A percentile compares a stretch with the other conserved stretches of the same genome.
Conservation (phyloP, 1,140 invertebrate genomes). For the Aphaenogaster floridana region DNA sequence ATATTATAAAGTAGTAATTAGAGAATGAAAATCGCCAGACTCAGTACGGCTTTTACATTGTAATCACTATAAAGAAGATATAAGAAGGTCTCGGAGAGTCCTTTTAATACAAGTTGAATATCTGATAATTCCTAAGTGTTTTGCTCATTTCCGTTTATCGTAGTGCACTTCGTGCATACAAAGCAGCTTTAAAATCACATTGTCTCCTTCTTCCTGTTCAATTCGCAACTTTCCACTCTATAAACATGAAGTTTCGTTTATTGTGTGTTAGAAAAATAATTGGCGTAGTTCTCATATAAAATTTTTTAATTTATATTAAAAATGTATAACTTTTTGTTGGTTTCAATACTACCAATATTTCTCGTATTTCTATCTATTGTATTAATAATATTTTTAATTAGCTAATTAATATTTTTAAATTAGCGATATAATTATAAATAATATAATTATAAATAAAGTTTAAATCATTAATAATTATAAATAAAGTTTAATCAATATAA, state of each 20-base stretch:
- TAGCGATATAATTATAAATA: no score
- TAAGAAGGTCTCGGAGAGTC: constrained; percentile 11
- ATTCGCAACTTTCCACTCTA: constrained; percentile 40
- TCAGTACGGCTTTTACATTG: constrained; percentile 37
- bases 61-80: constrained; percentile 42
- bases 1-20: constrained; percentile 38
- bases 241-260: constrained; percentile 11
- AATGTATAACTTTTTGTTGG: not conserved
- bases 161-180: constrained; percentile 46
- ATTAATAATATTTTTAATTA: not conserved
- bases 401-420: no score
- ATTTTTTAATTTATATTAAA: not conserved
- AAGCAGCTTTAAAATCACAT: constrained; percentile 46
- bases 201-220: constrained; percentile 22
- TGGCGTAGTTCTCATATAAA: not conserved
- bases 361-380: not conserved
- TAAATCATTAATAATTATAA: not conserved
- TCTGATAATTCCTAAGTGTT: constrained; percentile 60
- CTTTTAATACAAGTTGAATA: constrained; percentile 49
- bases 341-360: constrained; percentile 13
- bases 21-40: not conserved
- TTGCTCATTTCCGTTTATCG: constrained; percentile 62
- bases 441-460: constrained; percentile 1
- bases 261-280: constrained; percentile 23
- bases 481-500: not conserved